A percentile compares a stretch with the other conserved stretches of the same genome.
Conservation (phyloP, 1,140 invertebrate species). For the Meteorus sp. region DNA sequence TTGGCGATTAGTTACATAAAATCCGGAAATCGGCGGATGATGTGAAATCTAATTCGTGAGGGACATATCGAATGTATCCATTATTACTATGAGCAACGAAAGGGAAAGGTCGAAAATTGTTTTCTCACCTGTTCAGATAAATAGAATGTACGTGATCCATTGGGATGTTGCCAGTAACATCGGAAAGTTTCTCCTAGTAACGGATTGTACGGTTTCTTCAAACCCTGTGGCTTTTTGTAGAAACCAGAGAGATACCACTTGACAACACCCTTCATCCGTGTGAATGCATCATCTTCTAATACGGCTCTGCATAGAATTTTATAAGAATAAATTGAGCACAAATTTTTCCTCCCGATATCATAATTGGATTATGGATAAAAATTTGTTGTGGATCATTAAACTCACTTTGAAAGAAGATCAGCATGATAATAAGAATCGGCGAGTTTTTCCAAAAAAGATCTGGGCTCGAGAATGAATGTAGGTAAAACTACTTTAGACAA, state of each 20-base stretch:
- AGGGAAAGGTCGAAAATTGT: slow-evolving; percentile 12
- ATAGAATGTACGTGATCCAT: slow-evolving; percentile 87
- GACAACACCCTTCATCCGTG: slow-evolving; percentile 85
- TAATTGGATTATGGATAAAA: slow-evolving; percentile 7
- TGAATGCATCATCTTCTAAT: slow-evolving; percentile 82
- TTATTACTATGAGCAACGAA: slow-evolving; percentile 7
- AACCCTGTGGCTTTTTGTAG: slow-evolving; percentile 86
- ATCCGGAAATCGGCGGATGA: slow-evolving; percentile 92
- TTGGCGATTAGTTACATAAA: slow-evolving; percentile 92
- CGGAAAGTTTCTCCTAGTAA: slow-evolving; percentile 90
- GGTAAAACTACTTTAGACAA: slow-evolving; percentile 93
- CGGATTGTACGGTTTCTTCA: slow-evolving; percentile 97
- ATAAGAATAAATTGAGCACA: neutral
- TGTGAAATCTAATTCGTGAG: slow-evolving; percentile 75
- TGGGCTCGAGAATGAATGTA: slow-evolving; percentile 85
- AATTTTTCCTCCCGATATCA: too few relatives aligned
- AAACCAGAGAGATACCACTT: slow-evolving; percentile 89
- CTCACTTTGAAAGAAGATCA: slow-evolving; percentile 84
- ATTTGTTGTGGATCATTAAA: slow-evolving; percentile 28
- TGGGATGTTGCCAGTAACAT: slow-evolving; percentile 86
- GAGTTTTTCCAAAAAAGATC: slow-evolving; percentile 92
- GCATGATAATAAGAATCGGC: slow-evolving; percentile 93
- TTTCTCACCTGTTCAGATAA: slow-evolving; percentile 87
- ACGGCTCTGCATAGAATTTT: slow-evolving; percentile 70
- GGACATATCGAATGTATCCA: slow-evolving; percentile 11